phyloP scores from a whole-genome alignment of 2,888 invertebrate species.

The Sepiola atlantica region DNA sequence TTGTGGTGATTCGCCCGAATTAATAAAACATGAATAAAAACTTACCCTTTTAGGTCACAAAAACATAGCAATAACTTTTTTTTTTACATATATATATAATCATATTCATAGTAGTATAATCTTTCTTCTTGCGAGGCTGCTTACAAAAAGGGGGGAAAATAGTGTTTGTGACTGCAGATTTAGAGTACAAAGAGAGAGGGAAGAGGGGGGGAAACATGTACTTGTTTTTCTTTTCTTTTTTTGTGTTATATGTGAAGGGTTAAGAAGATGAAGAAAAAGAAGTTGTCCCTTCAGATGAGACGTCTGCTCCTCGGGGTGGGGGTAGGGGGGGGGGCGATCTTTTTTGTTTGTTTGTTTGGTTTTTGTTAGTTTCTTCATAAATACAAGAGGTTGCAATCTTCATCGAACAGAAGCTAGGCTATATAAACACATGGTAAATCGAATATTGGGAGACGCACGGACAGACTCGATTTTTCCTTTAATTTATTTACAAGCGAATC shows the following conservation, averaged over 20 bases:
- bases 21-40: neutral
- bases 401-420: neutral
- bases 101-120: neutral
- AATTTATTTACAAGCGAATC: slow-evolving; percentile 32
- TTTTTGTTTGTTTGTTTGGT: no score
- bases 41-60: no score
- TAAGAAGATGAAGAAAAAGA: neutral
- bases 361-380: neutral
- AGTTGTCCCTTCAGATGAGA: neutral
- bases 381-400: neutral
- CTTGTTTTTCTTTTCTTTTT: neutral
- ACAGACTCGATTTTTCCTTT: neutral
- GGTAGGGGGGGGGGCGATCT: no score
- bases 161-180: neutral
- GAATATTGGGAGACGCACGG: neutral
- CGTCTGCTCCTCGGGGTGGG: neutral
- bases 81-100: no score
- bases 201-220: neutral
- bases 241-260: neutral
- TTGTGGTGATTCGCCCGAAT: neutral
- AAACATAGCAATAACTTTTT: no score
- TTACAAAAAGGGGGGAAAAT: neutral
- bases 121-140: neutral
- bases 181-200: neutral
- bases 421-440: slow-evolving; percentile 3